Evolutionary conservation across 2,797 vertebrate genomes (phyloP), one percentile per base, ranked within the genome.

Genomic region (Chanos chanos): DNA sequence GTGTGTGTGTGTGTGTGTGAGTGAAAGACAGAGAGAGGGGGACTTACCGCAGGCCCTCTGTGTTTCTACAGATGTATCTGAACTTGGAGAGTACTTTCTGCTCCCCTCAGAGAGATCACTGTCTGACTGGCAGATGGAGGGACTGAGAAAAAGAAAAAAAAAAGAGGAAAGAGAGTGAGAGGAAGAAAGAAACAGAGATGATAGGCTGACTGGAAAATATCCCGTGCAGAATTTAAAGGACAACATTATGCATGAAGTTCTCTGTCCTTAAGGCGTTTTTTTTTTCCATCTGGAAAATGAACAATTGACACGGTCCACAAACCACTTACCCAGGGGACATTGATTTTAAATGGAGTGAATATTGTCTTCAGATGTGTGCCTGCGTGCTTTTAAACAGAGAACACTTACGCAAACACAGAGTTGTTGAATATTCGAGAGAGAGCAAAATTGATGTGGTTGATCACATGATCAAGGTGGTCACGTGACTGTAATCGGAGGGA

Each of bases 341-440:
- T 28, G 7, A 12, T 22, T 12, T 22, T 7, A 15, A 15, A 25
- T 5, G 43, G 10, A 12, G 7, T 24, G 9, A 18, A 10, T 12
- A 2, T n/a, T n/a, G n/a, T n/a, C n/a, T n/a, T n/a, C n/a, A n/a
- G n/a, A n/a, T n/a, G n/a, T n/a, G n/a, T n/a, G n/a, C n/a, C n/a
- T n/a, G n/a, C n/a, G n/a, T n/a, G n/a, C n/a, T n/a, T n/a, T n/a
- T n/a, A n/a, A 6, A n/a, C n/a, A n/a, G n/a, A n/a, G 39, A 12
- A 36, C 21, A 71, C 89, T 91, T 77, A 92, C 91, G 89, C 87
- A 56, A 87, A 89, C 64, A 90, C 84, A 19, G 92, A 92, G 83
- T 92, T 90, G 72, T 93, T 94, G 81, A 94, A 94, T 75, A 94
- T 91, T 65, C 92, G 83, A 70, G 89, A 91, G 70, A 95, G 92